These are phyloP conservation scores for Harpagifer antarcticus DNA, from an alignment of 2,797 vertebrate genomes.

Conservation along the genomic window DNA sequence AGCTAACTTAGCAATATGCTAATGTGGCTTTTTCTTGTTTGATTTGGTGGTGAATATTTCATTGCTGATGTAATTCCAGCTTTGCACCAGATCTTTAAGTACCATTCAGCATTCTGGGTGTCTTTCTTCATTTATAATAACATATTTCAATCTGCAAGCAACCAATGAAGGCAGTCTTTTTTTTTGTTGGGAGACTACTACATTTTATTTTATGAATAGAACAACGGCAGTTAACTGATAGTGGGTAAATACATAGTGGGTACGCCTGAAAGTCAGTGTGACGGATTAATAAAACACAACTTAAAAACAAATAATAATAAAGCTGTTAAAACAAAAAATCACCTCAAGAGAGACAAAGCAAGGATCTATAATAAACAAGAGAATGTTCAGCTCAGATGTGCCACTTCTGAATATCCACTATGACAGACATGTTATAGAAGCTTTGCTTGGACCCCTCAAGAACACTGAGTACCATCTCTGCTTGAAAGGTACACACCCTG, in stretches of 20 bases:
- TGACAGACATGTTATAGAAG: constrained; percentile 12
- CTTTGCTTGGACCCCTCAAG: constrained; percentile 16
- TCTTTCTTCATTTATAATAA: constrained; percentile 19
- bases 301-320: neutral
- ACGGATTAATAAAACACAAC: neutral
- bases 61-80: constrained; percentile 1
- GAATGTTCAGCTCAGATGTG: neutral
- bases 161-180: neutral
- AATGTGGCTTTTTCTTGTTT: neutral
- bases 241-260: neutral
- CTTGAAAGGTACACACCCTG: constrained; percentile 45
- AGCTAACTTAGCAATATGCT: constrained; percentile 1
- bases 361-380: neutral
- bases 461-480: constrained; percentile 37
- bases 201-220: neutral
- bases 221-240: neutral
- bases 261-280: neutral
- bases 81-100: constrained; percentile 5
- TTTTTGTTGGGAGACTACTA: neutral
- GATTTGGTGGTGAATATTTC: constrained; percentile 13
- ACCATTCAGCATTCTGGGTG: neutral
- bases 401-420: constrained; percentile 11
- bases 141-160: neutral
- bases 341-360: neutral
- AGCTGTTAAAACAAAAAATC: neutral